Evolutionary conservation across 2,888 invertebrate genomes (phyloP), one percentile per base, ranked within the genome.

Genomic region (Drosophila formosana): DNA sequence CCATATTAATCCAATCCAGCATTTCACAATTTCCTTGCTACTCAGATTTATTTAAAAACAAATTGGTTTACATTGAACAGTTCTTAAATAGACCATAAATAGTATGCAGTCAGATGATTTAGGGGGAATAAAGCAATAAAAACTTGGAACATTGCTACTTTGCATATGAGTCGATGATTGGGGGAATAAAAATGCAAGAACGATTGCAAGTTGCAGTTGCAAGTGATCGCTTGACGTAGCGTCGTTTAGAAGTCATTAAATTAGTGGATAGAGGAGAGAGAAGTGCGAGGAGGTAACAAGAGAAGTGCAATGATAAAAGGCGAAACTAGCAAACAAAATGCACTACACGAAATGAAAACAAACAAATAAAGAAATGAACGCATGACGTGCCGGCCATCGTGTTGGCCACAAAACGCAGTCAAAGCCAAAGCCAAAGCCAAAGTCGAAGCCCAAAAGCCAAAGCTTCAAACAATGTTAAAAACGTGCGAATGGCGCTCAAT

Each of bases 401-500:
- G 47, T 47, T 63, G 13, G 63, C 50, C 68, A 68, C 43, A 32
- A 39, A 53, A 47, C 26, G 25, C 45, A 53, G 55, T 23, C 52
- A 52, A 52, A 46, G 34, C 57, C 39, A 50, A 30, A 30, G 30
- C 30, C 30, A 6, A 58, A 49, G 53, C 47, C 66, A 25, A 4
- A 52, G 50, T 53, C 61, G 63, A 55, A 66, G 58, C 26, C 43
- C 55, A 57, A 72, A 55, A 58, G 61, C 47, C 45, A 51, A 77
- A 64, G 26, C 56, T 43, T 64, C 46, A 49, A 66, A 65, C 76
- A 72, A 72, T 68, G 72, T 66, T 58, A 71, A 78, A 80, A 88
- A 83, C 83, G 83, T 83, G 89, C 89, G 88, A 82, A 87, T 84
- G 82, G 85, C 88, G 83, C 78, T 69, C 72, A 50, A 67, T 49